Conservation (phyloP, 2,888 invertebrate genomes). For the Abscondita cerata region DNA sequence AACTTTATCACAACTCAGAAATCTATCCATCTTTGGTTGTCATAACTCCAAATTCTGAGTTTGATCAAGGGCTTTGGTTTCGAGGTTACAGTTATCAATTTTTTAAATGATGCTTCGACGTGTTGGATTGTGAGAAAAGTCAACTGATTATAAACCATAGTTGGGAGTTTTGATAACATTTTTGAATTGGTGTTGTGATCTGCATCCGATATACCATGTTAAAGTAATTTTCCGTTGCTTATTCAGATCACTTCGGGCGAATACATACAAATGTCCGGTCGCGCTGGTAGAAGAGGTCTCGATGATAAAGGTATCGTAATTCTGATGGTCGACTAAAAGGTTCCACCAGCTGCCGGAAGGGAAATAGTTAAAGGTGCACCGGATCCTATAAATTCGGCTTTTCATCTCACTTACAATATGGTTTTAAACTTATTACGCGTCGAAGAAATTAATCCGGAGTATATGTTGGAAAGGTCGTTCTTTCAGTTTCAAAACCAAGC, state of each 20-base stretch:
- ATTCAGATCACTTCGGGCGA: conserved; percentile 89
- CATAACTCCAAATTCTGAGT: too few species aligned
- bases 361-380: conserved; percentile 85
- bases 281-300: conserved; percentile 95
- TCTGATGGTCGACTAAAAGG: conserved; percentile 97
- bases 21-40: too few species aligned
- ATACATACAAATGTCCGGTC: conserved; percentile 99
- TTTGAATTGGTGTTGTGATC: too few species aligned
- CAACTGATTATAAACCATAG: too few species aligned
- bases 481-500: conserved; percentile 99
- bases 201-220: too few species aligned
- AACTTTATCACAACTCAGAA: too few species aligned
- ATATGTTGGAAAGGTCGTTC: conserved; percentile 97
- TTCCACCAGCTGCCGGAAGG: conserved; percentile 78
- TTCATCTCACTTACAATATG: conserved; percentile 99
- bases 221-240: too few species aligned
- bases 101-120: too few species aligned
- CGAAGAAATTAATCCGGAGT: conserved; percentile 99
- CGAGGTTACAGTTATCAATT: too few species aligned
- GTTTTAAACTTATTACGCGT: conserved; percentile 94
- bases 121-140: too few species aligned
- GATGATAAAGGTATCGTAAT: conserved; percentile 98
- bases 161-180: too few species aligned
- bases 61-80: too few species aligned
- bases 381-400: conserved; percentile 98